Evolutionary conservation across 53 echinoderm and acorn worm species (phyloP), one percentile per base, ranked within the genome.

Genomic region (Zoroaster sp.): DNA sequence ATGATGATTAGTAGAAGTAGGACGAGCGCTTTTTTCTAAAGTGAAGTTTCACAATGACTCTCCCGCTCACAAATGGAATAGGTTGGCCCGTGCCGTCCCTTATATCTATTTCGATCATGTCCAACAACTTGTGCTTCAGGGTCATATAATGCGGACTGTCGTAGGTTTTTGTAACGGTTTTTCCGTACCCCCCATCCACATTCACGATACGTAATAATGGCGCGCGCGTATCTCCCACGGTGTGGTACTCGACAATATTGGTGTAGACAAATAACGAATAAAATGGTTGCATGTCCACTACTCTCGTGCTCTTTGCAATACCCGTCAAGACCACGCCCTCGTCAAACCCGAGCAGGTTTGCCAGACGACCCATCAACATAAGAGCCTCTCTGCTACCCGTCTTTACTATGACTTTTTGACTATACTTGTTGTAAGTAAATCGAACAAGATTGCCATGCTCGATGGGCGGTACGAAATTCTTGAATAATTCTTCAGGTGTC

Each of bases 1-100:
- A 43, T 65, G 66, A 73, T 73, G 73, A 73, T 74, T 54, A 78
- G 34, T 31, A 31, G 17, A 83, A 75, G 69, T 74, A 74, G 1
- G 54, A 52, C 15, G 93, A 87, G 42, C 91, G 87, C 23, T 32
- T 80, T 46, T 80, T 74, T 78, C 79, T 77, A 68, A 94, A 90
- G 63, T 95, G 95, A 71, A 96, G 88, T 71, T 92, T 96, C 54
- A 88, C 78, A 70, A 96, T 87, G 35, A 92, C 90, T 63, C 47
- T 83, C 25, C 96, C 95, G 14, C 86, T 91, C 32, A 88, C 69
- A 54, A 95, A 95, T 93, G 89, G 93, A 31, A 95, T 89, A 30
- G 45, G 70, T 18, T 66, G 55, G 0, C 93, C 95, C 3, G 89
- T 90, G 38, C 42, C 77, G 33, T 80, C 80, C 34, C 80, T 89